These are phyloP conservation scores for Tipula lateralis DNA, from an alignment of 2,888 invertebrate genomes.

Conservation along the genomic window DNA sequence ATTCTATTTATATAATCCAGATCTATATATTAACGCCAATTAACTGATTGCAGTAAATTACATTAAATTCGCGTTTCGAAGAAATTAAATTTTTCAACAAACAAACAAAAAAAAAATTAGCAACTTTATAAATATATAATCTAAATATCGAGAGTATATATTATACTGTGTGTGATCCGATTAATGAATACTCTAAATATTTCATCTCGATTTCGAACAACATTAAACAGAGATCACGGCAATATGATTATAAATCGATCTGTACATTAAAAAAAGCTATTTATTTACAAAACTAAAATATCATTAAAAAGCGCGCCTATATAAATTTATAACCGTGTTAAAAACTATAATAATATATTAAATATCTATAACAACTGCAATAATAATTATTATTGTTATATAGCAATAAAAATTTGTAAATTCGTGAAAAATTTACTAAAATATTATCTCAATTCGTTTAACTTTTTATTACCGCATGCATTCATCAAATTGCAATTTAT, in stretches of 20 bases:
- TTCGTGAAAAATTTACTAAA: neutral
- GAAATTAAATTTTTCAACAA: neutral
- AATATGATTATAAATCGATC: neutral
- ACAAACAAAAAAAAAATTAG: neutral
- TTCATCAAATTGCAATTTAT: neutral
- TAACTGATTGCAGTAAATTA: neutral
- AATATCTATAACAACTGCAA: neutral
- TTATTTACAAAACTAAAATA: neutral
- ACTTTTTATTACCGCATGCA: neutral
- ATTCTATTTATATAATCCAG: neutral
- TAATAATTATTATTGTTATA: neutral
- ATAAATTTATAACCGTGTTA: neutral
- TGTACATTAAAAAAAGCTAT: neutral
- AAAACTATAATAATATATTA: neutral
- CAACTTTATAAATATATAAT: neutral
- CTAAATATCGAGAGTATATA: neutral
- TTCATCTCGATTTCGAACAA: neutral
- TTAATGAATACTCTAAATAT: neutral
- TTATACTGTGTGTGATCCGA: slow-evolving; percentile 13
- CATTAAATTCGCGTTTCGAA: neutral
- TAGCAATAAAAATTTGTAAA: neutral
- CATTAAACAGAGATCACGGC: neutral
- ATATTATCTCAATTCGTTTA: neutral
- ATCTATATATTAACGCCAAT: neutral
- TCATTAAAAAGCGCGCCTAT: neutral